phyloP scores from a whole-genome alignment of 2,113 vertebrate genomes.

The Phalacrocorax aristotelis region DNA sequence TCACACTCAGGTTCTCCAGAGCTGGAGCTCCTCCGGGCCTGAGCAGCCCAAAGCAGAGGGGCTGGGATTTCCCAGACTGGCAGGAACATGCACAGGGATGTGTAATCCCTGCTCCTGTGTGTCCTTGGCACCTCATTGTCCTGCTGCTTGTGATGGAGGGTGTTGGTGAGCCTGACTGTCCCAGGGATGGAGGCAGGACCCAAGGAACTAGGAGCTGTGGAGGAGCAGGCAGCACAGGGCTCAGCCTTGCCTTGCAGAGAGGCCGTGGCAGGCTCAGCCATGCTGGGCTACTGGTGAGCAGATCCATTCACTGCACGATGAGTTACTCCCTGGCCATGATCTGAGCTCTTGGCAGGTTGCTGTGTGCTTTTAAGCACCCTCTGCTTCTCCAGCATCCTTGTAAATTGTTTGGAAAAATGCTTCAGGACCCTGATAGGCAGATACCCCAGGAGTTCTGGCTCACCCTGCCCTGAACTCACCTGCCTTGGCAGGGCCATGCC shows the following conservation, averaged over 20 bases:
- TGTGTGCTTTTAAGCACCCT: neutral
- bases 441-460: neutral
- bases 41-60: neutral
- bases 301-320: neutral
- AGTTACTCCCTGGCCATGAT: neutral
- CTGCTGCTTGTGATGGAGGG: neutral
- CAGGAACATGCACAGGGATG: neutral
- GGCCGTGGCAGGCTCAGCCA: neutral
- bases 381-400: neutral
- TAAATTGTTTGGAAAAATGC: neutral
- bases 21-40: neutral
- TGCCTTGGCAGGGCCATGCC: neutral
- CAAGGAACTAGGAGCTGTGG: neutral
- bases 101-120: neutral
- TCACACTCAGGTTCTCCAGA: neutral
- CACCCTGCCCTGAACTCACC: neutral
- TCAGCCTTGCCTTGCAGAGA: neutral
- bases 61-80: neutral
- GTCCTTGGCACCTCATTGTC: fast-evolving
- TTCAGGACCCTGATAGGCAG: neutral
- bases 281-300: fast-evolving
- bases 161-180: neutral
- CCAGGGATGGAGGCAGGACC: neutral
- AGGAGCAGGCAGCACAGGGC: neutral
- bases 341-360: neutral